phyloP scores from a whole-genome alignment of 1,140 invertebrate species.

The Trichonephila clavata region DNA sequence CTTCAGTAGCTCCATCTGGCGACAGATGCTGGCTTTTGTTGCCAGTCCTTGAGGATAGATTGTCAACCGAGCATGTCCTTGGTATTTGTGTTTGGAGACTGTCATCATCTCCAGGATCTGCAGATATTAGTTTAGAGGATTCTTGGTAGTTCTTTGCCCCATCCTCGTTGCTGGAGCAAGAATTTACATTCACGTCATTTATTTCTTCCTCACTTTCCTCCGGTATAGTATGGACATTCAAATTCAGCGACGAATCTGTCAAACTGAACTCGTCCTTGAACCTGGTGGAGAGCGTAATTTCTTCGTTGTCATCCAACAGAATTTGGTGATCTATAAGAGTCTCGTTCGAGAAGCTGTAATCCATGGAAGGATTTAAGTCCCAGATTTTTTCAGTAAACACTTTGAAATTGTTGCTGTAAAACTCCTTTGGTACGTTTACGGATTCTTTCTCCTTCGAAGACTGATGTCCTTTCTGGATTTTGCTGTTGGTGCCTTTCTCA shows the following conservation, averaged over 20 bases:
- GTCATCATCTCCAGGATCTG: background rate
- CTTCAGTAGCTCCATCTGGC: background rate
- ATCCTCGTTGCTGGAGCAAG: background rate
- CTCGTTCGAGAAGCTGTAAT: conserved; percentile 41
- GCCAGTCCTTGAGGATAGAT: background rate
- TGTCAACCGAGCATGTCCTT: background rate
- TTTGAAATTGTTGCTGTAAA: background rate
- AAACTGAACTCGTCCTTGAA: conserved; percentile 51
- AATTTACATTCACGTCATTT: background rate
- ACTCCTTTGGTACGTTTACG: background rate
- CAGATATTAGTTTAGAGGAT: background rate
- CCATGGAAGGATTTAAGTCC: background rate
- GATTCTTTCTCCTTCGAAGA: background rate
- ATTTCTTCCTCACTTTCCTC: conserved; percentile 64
- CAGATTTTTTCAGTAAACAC: background rate
- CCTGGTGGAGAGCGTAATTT: conserved; percentile 15
- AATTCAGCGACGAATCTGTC: background rate
- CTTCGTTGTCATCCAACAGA: background rate
- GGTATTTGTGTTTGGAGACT: background rate
- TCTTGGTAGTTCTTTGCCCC: background rate
- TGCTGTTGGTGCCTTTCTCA: background rate
- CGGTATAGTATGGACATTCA: conserved; percentile 22
- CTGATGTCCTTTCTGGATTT: background rate
- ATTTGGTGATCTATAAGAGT: conserved; percentile 37
- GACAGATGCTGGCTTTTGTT: background rate